Percentiles rank a stretch among this genome's conserved stretches.
Conservation (phyloP, 2,113 vertebrate species). For the Noctilio leporinus region DNA sequence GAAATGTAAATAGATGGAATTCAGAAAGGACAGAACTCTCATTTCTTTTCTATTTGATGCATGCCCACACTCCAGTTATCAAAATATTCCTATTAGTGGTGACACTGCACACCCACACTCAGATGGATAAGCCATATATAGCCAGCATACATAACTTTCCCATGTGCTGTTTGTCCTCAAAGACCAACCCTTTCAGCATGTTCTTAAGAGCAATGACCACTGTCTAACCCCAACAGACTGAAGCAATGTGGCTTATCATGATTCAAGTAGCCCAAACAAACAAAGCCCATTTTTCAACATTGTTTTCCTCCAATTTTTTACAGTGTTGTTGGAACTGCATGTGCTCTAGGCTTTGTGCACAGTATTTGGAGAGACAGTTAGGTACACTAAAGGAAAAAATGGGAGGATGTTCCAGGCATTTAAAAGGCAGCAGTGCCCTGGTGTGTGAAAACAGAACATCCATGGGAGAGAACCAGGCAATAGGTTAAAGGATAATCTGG, state of each 20-base stretch:
- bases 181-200: neutral
- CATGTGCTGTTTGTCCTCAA: neutral
- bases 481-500: neutral
- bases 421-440: neutral
- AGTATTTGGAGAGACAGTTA: neutral
- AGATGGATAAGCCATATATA: fast-evolving
- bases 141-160: neutral
- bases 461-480: neutral
- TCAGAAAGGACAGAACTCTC: neutral
- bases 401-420: neutral
- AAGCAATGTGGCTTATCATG: fast-evolving
- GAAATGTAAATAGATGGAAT: fast-evolving
- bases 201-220: neutral
- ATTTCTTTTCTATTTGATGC: neutral
- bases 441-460: neutral
- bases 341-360: fast-evolving
- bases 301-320: neutral
- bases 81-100: no score
- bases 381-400: neutral
- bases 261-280: neutral
- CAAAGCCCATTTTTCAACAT: neutral
- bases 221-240: fast-evolving
- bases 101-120: fast-evolving
- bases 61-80: neutral
- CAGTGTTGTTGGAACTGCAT: neutral